phyloP scores from a whole-genome alignment of 2,797 vertebrate species.

The Bradypus variegatus region DNA sequence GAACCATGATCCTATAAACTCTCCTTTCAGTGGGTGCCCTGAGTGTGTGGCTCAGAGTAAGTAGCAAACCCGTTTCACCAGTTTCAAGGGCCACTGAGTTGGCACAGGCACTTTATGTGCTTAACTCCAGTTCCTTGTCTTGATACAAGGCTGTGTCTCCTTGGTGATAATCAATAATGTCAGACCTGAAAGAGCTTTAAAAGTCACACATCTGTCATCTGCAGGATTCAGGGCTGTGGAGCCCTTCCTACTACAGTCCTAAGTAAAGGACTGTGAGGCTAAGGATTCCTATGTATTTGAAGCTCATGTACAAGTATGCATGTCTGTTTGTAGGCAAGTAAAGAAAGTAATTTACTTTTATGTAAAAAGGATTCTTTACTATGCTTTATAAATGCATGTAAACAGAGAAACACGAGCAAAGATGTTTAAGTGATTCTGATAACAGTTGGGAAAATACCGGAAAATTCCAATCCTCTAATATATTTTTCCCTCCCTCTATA shows the following conservation, averaged over 20 bases:
- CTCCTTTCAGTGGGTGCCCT: background rate
- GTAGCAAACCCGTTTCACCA: slow-evolving; percentile 57
- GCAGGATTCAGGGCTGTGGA: background rate
- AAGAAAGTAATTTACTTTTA: slow-evolving; percentile 6
- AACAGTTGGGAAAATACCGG: background rate
- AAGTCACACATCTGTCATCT: slow-evolving; percentile 13
- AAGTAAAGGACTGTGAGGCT: background rate
- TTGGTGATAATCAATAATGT: slow-evolving; percentile 34
- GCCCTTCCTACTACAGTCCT: background rate
- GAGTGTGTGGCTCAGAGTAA: slow-evolving; percentile 43
- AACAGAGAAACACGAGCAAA: background rate
- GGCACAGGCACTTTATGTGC: slow-evolving; percentile 8
- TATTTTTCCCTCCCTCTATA: background rate
- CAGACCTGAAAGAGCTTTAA: slow-evolving; percentile 4
- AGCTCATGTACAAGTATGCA: background rate
- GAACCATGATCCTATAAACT: background rate
- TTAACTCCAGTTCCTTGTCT: slow-evolving; percentile 26
- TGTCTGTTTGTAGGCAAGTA: background rate
- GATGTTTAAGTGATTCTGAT: background rate
- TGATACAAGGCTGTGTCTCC: slow-evolving; percentile 12
- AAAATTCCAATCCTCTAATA: background rate
- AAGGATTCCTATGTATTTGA: background rate
- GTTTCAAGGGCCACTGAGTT: slow-evolving; percentile 48
- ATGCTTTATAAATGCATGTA: background rate
- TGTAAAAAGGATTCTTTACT: background rate